Base-by-base conservation (phyloP, 35 echinoderm and acorn worm genomes). In the Heliocidaris tuberculata region DNA sequence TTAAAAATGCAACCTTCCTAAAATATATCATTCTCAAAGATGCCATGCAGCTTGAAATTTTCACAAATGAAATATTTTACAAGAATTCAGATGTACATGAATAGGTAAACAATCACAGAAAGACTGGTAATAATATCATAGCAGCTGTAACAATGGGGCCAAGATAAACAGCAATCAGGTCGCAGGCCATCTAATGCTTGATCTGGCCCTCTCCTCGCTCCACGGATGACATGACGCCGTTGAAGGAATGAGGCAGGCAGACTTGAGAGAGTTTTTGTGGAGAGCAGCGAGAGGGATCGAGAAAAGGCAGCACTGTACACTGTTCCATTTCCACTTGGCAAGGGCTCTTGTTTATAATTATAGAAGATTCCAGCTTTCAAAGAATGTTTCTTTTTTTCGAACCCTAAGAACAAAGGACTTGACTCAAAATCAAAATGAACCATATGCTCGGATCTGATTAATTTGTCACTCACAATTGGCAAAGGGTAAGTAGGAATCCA, bases 101-200 rank as follows among this genome's bases (percentile, higher is more conserved):
- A 78, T 27, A 27, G 65, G 65, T 78, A 78, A 78, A 78, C 65
- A 78, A 78, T 78, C 21, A 78, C 21, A 78, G 32, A 59, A 3
- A 54, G 85, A 95, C 87, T 88, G 87, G 86, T 90, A 95, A 95
- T 90, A 95, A 95, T 95, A 95, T 90, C 86, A 90, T 50, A 88
- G 94, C 86, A 86, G 86, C 86, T 95, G 94, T 95, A 95, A 95
- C 94, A 95, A 88, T 95, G n/a, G 48, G 86, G 94, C 48, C 21
- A 95, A 95, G 94, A 95, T 95, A 95, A 95, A 95, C 86, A 95
- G 31, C 86, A 88, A 30, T 88, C 50, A 49, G 91, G 91, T 49
- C 31, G 50, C 91, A 47, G 87, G 87, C 87, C 87, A 48, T 59
- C 91, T 93, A 30, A 89, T 48, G 91, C 48, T 93, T 50, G 47